phyloP scores from a whole-genome alignment of 2,113 vertebrate genomes.

The Egretta garzetta region DNA sequence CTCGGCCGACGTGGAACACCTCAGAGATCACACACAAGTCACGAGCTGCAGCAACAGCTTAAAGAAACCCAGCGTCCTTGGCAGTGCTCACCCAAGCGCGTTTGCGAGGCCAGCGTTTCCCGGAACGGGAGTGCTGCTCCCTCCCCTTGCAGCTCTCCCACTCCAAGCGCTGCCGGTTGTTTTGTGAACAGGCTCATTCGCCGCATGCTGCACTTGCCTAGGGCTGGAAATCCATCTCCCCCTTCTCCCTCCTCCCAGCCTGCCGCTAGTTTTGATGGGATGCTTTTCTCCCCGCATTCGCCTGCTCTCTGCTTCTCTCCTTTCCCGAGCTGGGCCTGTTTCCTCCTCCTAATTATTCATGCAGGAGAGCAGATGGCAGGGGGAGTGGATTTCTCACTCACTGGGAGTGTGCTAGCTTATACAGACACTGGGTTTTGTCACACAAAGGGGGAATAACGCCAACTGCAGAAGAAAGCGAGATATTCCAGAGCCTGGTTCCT shows the following conservation, averaged over 20 bases:
- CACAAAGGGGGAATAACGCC: neutral
- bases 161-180: neutral
- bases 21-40: neutral
- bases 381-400: conserved; percentile 10
- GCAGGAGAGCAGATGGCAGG: conserved; percentile 52
- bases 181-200: neutral
- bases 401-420: conserved; percentile 6
- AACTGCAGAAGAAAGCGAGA: neutral
- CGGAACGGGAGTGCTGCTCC: accelerated
- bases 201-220: neutral
- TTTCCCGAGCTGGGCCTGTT: neutral
- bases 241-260: neutral
- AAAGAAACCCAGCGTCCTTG: neutral
- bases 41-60: neutral
- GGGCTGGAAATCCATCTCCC: neutral
- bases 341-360: conserved; percentile 30
- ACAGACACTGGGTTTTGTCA: neutral
- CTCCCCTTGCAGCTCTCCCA: neutral
- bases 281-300: neutral
- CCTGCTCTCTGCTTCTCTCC: neutral
- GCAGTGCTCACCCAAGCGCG: accelerated
- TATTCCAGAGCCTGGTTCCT: neutral
- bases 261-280: neutral
- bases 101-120: neutral
- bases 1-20: neutral